These are phyloP conservation scores for Gallinago solitaria DNA, from an alignment of 2,797 vertebrate species.

Conservation along the genomic window DNA sequence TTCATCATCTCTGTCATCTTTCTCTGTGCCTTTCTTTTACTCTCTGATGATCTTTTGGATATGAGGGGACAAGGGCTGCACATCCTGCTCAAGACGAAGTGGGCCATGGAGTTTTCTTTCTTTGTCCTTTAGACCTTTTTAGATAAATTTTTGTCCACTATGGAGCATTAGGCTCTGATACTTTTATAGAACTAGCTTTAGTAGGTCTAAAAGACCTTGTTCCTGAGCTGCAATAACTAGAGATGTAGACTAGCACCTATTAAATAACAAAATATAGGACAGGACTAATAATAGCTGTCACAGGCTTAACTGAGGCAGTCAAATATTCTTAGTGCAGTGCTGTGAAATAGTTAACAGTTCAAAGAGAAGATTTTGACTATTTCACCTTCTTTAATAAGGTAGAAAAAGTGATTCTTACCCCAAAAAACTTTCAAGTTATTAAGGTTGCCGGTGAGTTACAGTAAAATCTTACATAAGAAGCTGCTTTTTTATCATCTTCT, in stretches of 20 bases:
- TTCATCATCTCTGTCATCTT: neutral
- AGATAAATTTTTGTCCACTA: neutral
- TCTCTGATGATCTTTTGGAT: neutral
- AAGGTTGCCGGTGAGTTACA: neutral
- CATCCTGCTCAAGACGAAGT: neutral
- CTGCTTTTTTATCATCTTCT: constrained; percentile 1
- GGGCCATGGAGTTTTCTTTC: neutral
- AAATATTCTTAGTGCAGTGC: neutral
- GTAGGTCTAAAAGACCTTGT: neutral
- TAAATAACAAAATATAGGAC: neutral
- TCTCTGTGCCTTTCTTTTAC: neutral
- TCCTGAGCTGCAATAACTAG: neutral
- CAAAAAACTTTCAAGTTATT: neutral
- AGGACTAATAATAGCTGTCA: neutral
- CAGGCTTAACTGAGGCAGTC: neutral
- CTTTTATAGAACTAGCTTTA: constrained; percentile 1
- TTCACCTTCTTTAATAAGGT: neutral
- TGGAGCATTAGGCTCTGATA: neutral
- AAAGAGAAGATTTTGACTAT: neutral
- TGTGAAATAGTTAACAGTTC: neutral
- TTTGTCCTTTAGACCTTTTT: neutral
- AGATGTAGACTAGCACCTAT: neutral
- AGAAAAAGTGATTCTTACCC: neutral
- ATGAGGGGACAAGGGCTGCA: neutral
- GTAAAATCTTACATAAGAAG: constrained; percentile 29